Base-by-base conservation (phyloP, 2,113 vertebrate genomes). In the Phasianus colchicus region DNA sequence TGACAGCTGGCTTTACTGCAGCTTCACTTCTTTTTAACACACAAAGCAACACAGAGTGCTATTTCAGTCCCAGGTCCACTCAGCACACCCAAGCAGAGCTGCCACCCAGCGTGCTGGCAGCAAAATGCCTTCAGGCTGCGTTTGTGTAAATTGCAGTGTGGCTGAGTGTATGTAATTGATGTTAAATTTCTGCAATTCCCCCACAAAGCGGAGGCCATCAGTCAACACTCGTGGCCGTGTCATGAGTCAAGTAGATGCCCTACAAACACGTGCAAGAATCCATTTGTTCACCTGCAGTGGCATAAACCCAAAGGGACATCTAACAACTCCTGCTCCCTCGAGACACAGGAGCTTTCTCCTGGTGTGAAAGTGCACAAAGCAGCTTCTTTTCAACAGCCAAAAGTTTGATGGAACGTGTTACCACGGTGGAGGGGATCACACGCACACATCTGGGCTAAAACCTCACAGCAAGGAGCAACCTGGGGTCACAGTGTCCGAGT, bases 111-210 rank as follows among this genome's bases (percentile, higher is more conserved):
- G 16, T n/a, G n/a, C 40, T 54, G 7, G 3, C 32, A 73, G 69
- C 42, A 70, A 4, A 2, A 15, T 8, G 16, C 29, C 30, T 65
- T 52, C 63, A 24, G 74, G 30, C 2, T 61, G 27, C 6, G 2
- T 50, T 8, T 65, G 24, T 45, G 19, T 24, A 22, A 10, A 43
- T 64, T 61, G 25, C 83, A 61, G 0, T 4, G 32, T 0, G 10
- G 40, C 15, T 43, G 66, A 71, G 15, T 2, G 64, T 22, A 9
- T 0, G 0, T 27, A 43, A 71, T 2, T 6, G 25, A 40, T 72
- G 45, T 11, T 30, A 61, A 9, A n/a, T 75, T 71, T 65, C 21
- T 70, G 38, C 70, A 61, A 3, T 71, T 64, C 61, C 55, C 43
- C 80, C 12, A 38, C 0, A 1, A 70, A 70, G 67, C 42, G 70